A percentile compares a stretch with the other conserved stretches of the same genome.
Evolutionary conservation across 2,113 vertebrate species (phyloP).

Genomic region (Corythaeola cristata): DNA sequence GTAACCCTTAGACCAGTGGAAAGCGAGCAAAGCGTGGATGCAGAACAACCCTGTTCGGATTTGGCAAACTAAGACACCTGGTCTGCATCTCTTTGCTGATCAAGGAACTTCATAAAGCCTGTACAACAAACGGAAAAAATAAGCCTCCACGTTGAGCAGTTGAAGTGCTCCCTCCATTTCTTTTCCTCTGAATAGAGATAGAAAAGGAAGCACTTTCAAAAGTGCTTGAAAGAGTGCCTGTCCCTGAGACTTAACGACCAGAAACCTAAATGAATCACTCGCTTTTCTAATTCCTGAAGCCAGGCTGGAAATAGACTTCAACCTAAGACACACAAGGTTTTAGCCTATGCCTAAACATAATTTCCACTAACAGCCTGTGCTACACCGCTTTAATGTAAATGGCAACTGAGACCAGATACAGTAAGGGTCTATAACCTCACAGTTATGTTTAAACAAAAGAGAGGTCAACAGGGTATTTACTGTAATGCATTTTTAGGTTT

Average conservation of each 20-base stretch:
- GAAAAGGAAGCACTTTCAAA: background rate
- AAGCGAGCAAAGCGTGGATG: background rate
- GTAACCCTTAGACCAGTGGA: background rate
- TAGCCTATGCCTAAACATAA: background rate
- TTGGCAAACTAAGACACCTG: background rate
- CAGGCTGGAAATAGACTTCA: background rate
- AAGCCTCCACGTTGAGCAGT: background rate
- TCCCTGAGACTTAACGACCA: background rate
- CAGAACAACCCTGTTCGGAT: background rate
- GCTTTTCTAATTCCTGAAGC: background rate
- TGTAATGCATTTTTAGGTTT: background rate
- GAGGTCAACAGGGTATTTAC: background rate
- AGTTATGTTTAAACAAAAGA: background rate
- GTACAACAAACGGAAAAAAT: background rate
- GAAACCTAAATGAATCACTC: background rate
- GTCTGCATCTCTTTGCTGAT: background rate
- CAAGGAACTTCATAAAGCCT: background rate
- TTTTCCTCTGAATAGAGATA: background rate
- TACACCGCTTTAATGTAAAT: background rate
- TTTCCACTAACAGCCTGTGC: background rate
- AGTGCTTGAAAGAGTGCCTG: background rate
- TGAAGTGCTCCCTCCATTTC: background rate
- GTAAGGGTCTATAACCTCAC: background rate
- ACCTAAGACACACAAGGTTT: background rate
- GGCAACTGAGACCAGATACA: background rate